Conservation (phyloP, 2,797 vertebrate species). For the Ptychobarbus kaznakovi region DNA sequence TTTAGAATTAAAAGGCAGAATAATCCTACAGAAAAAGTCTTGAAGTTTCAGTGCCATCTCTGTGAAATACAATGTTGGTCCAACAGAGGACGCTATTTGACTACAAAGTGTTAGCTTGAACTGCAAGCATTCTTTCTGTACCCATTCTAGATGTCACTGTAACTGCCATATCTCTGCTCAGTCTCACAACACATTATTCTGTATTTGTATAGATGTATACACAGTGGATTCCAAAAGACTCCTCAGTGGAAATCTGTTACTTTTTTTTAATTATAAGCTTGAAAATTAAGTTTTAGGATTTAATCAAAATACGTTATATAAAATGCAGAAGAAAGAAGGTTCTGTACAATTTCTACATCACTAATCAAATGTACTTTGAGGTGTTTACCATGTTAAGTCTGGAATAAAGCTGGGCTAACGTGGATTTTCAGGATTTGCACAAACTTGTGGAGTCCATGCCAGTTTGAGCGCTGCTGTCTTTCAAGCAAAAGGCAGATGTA, state of each 20-base stretch:
- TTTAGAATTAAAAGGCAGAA: background rate
- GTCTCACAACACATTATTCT: background rate
- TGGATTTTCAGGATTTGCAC: background rate
- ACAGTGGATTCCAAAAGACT: background rate
- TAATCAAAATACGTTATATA: background rate
- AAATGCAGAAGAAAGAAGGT: background rate
- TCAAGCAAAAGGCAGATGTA: background rate
- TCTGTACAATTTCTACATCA: background rate
- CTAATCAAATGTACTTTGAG: background rate
- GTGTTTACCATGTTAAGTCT: background rate
- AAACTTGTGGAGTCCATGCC: background rate
- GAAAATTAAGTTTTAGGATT: background rate
- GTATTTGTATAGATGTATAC: background rate
- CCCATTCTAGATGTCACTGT: slow-evolving; percentile 14
- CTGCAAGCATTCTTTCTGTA: background rate
- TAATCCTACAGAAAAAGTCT: background rate
- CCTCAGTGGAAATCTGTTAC: background rate
- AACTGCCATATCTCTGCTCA: background rate
- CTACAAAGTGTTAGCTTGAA: slow-evolving; percentile 51
- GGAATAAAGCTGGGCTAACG: background rate
- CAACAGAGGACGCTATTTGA: slow-evolving; percentile 74
- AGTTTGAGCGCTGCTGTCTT: background rate
- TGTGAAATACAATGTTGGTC: slow-evolving; percentile 49
- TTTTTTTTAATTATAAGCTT: background rate
- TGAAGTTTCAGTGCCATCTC: background rate